Evolutionary conservation across 1,140 invertebrate genomes (phyloP), one percentile per base, ranked within the genome.

Genomic region (Lordiphosa collinella): DNA sequence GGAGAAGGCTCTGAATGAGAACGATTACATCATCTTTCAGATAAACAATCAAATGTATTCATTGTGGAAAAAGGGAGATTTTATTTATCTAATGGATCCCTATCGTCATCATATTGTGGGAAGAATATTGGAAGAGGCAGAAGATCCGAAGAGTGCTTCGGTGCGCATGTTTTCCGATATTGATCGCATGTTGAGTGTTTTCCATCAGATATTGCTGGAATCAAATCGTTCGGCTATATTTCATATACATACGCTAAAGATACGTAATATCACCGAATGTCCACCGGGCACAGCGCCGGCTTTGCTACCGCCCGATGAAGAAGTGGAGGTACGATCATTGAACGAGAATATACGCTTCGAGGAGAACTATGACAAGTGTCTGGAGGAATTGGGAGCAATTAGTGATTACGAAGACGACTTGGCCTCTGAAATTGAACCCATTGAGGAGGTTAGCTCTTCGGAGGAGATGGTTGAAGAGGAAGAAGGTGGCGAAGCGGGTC

Each of bases 1-100:
- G 13, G 62, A 79, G 14, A 70, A 50, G 37, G 69, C 75, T 4
- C 12, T 87, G 1, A n/a, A 50, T 2, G 41, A 54, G 8, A 71
- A 73, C 14, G 64, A 86, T 7, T 79, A 84, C 31, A 10, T 88
- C 8, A 65, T 88, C 13, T 70, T 88, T 8, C 86, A 88, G 61
- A 88, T 88, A 36, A 84, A 86, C 56, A 82, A 84, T 29, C 86
- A 88, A 13, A 79, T 88, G 60, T 88, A 88, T 18, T 70, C 82
- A 13, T 12, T 88, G 11, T 87, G 82, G 84, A 86, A 70, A 18
- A 88, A 88, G 36, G 43, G 69, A 1, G 62, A 86, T 0, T 88
- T 87, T n/a, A 69, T 86, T 13, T 88, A 88, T 29, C 36, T 88
- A 2, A 78, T 88, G 59, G 86, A 88, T 70, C 86, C 86, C 1